A percentile compares a stretch with the other conserved stretches of the same genome.
Conservation (phyloP, 2,888 invertebrate genomes). For the Philonicus albiceps region DNA sequence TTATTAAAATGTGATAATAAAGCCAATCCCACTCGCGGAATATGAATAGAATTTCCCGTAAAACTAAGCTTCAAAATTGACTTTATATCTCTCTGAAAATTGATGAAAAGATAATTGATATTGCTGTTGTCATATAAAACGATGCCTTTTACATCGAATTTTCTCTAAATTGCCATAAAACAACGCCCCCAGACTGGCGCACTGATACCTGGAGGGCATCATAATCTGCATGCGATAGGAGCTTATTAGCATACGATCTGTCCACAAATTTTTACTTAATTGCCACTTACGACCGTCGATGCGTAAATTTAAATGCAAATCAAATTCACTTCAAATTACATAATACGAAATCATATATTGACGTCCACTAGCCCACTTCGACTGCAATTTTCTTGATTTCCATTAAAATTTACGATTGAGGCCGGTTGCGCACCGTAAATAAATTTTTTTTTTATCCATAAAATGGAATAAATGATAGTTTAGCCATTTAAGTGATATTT, state of each 20-base stretch:
- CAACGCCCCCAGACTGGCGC: background rate
- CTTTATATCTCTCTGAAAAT: background rate
- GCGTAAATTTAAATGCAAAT: background rate
- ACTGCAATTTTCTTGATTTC: background rate
- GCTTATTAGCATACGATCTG: background rate
- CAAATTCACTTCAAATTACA: background rate
- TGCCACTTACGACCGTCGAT: background rate
- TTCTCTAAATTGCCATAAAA: background rate
- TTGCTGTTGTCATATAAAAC: background rate
- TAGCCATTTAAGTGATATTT: background rate
- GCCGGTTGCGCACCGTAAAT: background rate
- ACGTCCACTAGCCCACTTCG: background rate
- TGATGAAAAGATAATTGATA: background rate
- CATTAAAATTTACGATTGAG: background rate
- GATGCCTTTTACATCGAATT: background rate
- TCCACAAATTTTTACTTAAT: background rate
- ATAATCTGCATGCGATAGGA: background rate
- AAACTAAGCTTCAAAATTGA: background rate
- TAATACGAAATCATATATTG: background rate
- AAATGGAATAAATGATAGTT: background rate
- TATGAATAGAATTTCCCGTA: background rate
- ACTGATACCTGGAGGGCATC: background rate
- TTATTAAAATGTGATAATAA: background rate
- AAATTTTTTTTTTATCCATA: background rate
- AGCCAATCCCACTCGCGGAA: background rate